Evolutionary conservation across 2,888 invertebrate species (phyloP).

Genomic region (Synergus gifuensis): DNA sequence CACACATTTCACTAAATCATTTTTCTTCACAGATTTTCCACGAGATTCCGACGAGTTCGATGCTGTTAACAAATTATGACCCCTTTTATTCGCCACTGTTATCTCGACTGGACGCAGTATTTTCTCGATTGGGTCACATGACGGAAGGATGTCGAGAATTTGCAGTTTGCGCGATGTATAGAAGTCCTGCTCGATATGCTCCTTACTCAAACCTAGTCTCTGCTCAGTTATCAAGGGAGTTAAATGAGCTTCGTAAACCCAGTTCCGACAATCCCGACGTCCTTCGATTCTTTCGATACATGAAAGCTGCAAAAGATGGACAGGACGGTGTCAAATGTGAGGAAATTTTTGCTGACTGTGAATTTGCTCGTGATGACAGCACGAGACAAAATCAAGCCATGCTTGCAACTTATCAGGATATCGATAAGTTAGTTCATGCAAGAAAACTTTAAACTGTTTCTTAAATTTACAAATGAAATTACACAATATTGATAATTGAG

Average conservation of each 20-base stretch:
- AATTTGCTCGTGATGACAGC: conserved; percentile 81
- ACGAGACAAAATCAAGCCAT: conserved; percentile 84
- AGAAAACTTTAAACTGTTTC: conserved; percentile 80
- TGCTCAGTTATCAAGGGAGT: conserved; percentile 91
- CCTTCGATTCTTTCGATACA: conserved; percentile 92
- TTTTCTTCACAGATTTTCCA: conserved; percentile 84
- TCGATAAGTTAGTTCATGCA: conserved; percentile 91
- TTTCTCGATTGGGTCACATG: conserved; percentile 84
- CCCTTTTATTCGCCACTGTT: conserved; percentile 93
- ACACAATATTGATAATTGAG: background rate
- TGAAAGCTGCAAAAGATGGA: conserved; percentile 93
- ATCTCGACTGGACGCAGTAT: conserved; percentile 91
- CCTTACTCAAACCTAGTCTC: conserved; percentile 94
- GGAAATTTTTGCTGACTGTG: conserved; percentile 84
- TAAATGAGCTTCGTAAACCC: conserved; percentile 91
- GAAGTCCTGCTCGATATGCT: conserved; percentile 92
- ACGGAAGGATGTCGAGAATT: conserved; percentile 88
- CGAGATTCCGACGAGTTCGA: conserved; percentile 90
- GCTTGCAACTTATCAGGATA: conserved; percentile 92
- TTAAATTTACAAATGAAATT: background rate
- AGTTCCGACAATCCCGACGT: conserved; percentile 93
- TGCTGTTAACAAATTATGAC: conserved; percentile 91
- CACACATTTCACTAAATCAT: background rate
- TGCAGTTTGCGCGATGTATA: conserved; percentile 92
- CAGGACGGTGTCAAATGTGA: conserved; percentile 89